phyloP scores from a whole-genome alignment of 2,888 invertebrate species.

The Xestoiulus laeticollis region DNA sequence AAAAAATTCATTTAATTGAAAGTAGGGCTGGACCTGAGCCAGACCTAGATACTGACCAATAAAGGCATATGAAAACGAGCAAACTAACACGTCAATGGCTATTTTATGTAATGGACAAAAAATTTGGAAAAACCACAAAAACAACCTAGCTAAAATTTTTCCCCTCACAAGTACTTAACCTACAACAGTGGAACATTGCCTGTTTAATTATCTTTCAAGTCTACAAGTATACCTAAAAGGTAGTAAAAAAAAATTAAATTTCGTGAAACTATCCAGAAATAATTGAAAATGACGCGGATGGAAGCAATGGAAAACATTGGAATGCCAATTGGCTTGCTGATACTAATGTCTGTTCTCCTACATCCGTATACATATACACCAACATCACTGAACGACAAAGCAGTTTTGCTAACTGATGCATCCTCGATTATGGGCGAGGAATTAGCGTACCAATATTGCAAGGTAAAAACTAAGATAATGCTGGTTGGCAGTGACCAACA shows the following conservation, averaged over 20 bases:
- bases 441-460: constrained; percentile 50
- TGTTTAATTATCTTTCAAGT: no score
- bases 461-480: constrained; percentile 39
- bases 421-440: constrained; percentile 46
- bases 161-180: no score
- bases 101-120: no score
- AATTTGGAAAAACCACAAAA: no score
- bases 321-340: background rate
- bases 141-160: no score
- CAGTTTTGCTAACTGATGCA: constrained; percentile 40
- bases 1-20: no score
- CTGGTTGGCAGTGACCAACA: constrained; percentile 3
- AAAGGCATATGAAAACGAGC: no score
- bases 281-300: background rate
- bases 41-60: no score
- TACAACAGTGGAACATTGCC: no score
- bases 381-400: background rate
- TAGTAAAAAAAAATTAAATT: background rate
- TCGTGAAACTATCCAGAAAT: background rate
- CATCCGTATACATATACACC: background rate
- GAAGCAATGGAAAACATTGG: background rate
- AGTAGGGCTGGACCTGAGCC: no score
- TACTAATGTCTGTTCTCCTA: background rate
- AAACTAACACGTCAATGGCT: no score
- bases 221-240: background rate